phyloP scores from a whole-genome alignment of 2,113 vertebrate genomes.

The Cygnus atratus region DNA sequence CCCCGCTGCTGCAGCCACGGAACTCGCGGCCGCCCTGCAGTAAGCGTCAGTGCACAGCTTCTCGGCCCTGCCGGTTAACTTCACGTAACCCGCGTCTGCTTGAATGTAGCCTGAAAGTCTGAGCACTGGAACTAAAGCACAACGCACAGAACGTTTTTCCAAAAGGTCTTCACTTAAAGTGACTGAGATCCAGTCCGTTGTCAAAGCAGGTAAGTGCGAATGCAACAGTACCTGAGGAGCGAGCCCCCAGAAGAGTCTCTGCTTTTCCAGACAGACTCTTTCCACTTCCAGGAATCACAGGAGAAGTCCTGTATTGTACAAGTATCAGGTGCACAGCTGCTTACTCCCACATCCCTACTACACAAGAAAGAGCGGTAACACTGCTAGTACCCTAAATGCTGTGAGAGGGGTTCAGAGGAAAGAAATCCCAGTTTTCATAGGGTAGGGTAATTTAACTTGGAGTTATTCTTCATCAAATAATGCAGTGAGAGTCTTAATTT shows the following conservation, averaged over 20 bases:
- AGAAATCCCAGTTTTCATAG: background rate
- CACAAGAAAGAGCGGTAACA: background rate
- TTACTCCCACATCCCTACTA: background rate
- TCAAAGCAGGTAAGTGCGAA: background rate
- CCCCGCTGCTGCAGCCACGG: background rate
- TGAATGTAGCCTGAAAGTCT: background rate
- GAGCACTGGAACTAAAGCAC: background rate
- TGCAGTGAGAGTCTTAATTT: background rate
- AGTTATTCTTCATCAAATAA: background rate
- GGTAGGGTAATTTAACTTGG: background rate
- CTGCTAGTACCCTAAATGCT: background rate
- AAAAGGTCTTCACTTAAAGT: background rate
- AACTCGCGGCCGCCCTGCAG: background rate
- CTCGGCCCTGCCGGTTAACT: background rate
- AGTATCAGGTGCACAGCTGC: background rate
- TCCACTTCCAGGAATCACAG: too few relatives aligned
- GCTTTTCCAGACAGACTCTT: accelerated
- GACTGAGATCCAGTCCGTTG: background rate
- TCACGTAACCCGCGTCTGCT: background rate
- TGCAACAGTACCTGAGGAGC: background rate
- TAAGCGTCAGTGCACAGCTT: background rate
- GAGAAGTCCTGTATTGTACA: accelerated
- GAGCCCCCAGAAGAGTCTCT: background rate
- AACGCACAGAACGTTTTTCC: background rate
- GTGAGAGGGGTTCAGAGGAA: background rate